These are phyloP conservation scores for Micoletzkya japonica DNA, from an alignment of 2,888 invertebrate species.

Conservation along the genomic window DNA sequence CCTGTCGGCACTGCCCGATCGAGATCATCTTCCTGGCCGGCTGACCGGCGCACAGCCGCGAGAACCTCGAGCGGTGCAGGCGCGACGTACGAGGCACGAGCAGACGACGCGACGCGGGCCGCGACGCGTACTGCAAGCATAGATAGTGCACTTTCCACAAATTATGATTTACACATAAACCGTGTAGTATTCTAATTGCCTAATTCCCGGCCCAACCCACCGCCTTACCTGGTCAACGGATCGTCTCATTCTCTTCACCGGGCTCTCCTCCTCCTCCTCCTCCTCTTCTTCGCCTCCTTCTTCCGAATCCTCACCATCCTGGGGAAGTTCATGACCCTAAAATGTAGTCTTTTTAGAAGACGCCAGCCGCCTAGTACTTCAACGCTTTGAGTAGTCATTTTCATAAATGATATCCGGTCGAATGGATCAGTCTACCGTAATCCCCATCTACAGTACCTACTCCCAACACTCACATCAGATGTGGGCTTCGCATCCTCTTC, in stretches of 20 bases:
- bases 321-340: background rate
- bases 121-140: background rate
- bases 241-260: background rate
- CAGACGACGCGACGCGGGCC: background rate
- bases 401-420: too few relatives aligned
- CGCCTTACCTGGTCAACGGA: background rate
- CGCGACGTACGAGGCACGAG: constrained; percentile 5
- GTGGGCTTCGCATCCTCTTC: background rate
- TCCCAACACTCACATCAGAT: background rate
- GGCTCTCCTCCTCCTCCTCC: background rate
- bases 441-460: background rate
- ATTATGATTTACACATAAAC: too few relatives aligned
- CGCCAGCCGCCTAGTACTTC: background rate
- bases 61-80: constrained; percentile 19
- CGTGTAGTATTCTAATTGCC: background rate
- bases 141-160: too few relatives aligned
- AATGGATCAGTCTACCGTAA: too few relatives aligned
- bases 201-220: background rate
- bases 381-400: too few relatives aligned
- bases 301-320: background rate
- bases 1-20: constrained; percentile 40
- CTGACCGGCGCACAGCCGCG: constrained; percentile 8
- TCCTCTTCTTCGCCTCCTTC: background rate
- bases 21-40: constrained; percentile 31
- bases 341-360: too few relatives aligned